Conservation (phyloP, 2,888 invertebrate species). For the Elegia similella region DNA sequence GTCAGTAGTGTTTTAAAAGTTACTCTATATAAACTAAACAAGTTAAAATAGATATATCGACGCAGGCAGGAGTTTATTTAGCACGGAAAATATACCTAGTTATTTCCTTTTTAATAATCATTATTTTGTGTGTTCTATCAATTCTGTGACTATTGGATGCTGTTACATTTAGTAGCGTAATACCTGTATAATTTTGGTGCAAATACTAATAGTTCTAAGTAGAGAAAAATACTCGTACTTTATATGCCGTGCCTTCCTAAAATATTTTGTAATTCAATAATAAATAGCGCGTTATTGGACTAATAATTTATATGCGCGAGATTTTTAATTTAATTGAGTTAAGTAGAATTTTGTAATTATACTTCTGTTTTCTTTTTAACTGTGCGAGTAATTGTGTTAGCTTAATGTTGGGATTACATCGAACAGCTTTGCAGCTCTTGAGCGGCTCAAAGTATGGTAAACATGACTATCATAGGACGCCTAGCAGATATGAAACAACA, state of each 20-base stretch:
- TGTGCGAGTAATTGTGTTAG: conserved; percentile 29
- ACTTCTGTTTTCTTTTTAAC: conserved; percentile 21
- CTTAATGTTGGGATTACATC: conserved; percentile 16
- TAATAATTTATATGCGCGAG: conserved; percentile 25
- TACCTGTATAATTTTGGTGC: conserved; percentile 24
- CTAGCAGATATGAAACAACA: no score
- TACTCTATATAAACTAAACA: neutral
- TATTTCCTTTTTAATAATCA: conserved; percentile 16
- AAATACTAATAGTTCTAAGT: conserved; percentile 39
- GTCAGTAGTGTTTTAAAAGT: no score
- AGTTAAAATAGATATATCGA: conserved; percentile 21
- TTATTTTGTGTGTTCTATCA: conserved; percentile 17
- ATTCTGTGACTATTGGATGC: conserved; percentile 19
- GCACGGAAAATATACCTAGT: conserved; percentile 15
- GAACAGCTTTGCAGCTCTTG: neutral
- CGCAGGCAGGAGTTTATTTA: conserved; percentile 16
- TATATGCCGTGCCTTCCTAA: conserved; percentile 49
- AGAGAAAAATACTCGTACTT: conserved; percentile 40
- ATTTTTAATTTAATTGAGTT: conserved; percentile 24
- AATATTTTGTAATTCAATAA: conserved; percentile 30
- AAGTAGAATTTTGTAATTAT: conserved; percentile 28
- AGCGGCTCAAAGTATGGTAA: no score
- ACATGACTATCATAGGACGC: no score
- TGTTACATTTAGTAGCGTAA: conserved; percentile 10
- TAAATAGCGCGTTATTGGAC: conserved; percentile 22